Percentiles rank a stretch among this genome's conserved stretches.
Evolutionary conservation across 2,113 vertebrate genomes (phyloP).

Genomic region (Vicugna pacos): DNA sequence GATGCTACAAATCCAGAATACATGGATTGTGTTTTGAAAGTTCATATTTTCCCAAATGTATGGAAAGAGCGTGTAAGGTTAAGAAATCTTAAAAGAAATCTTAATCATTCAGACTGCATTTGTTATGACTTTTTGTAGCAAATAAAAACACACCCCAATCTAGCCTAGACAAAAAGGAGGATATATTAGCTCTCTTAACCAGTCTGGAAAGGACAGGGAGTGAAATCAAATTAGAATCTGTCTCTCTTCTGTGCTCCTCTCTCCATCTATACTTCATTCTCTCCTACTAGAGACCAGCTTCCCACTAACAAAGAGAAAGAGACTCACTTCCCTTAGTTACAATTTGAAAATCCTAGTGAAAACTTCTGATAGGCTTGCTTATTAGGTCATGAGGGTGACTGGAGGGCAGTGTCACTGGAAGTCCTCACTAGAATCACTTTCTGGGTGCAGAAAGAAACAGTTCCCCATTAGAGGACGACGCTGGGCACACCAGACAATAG

Average conservation of each 20-base stretch:
- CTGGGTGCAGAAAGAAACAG: background rate
- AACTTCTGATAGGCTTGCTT: background rate
- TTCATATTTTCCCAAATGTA: background rate
- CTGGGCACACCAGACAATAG: background rate
- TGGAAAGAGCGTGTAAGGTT: background rate
- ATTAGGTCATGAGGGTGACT: background rate
- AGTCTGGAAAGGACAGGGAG: background rate
- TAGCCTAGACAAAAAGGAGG: background rate
- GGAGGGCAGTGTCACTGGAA: background rate
- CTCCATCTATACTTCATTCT: background rate
- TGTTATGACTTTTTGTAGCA: background rate
- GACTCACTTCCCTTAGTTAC: background rate
- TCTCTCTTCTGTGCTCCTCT: background rate
- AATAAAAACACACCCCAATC: background rate
- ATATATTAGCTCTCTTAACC: background rate
- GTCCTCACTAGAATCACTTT: background rate
- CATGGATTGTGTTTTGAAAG: conserved; percentile 18
- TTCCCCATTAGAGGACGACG: background rate
- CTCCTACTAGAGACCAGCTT: background rate
- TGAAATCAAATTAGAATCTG: background rate
- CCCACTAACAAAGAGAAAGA: background rate
- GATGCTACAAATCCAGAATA: background rate
- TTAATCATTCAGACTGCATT: background rate
- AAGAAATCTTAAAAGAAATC: background rate
- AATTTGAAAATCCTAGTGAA: background rate